Evolutionary conservation across 2,888 invertebrate species (phyloP).

Genomic region (Meghimatium bilineatum): DNA sequence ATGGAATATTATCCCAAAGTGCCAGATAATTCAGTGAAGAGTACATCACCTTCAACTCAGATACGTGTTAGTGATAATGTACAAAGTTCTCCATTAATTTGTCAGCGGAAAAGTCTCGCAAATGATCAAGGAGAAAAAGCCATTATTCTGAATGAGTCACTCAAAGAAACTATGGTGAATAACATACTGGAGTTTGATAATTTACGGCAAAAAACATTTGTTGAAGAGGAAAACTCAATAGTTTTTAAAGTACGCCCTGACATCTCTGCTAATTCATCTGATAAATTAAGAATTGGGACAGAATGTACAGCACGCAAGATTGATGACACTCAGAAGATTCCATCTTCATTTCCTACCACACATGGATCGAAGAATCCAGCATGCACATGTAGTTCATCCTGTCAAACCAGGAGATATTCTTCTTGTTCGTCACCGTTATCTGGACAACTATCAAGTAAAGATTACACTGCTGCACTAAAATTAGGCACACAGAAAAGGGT

Average conservation of each 20-base stretch:
- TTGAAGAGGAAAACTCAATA: neutral
- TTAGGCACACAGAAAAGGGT: neutral
- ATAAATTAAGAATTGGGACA: neutral
- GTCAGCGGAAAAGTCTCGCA: no score
- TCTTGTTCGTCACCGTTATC: neutral
- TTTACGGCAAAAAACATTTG: neutral
- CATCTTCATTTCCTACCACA: neutral
- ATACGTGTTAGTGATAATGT: neutral
- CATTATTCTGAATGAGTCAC: neutral
- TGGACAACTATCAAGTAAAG: neutral
- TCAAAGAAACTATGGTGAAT: neutral
- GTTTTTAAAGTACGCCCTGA: neutral
- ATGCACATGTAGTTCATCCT: neutral
- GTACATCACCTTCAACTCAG: no score
- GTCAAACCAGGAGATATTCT: neutral
- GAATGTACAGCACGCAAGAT: neutral
- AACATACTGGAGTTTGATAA: neutral
- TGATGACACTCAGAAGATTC: neutral
- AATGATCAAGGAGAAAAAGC: neutral
- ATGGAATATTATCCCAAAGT: conserved; percentile 7
- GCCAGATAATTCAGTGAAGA: neutral
- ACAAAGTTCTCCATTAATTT: neutral
- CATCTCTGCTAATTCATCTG: neutral
- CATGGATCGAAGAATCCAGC: neutral
- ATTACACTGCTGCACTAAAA: neutral